These are phyloP conservation scores for Ophraella communa DNA, from an alignment of 2,888 invertebrate genomes.

Conservation along the genomic window DNA sequence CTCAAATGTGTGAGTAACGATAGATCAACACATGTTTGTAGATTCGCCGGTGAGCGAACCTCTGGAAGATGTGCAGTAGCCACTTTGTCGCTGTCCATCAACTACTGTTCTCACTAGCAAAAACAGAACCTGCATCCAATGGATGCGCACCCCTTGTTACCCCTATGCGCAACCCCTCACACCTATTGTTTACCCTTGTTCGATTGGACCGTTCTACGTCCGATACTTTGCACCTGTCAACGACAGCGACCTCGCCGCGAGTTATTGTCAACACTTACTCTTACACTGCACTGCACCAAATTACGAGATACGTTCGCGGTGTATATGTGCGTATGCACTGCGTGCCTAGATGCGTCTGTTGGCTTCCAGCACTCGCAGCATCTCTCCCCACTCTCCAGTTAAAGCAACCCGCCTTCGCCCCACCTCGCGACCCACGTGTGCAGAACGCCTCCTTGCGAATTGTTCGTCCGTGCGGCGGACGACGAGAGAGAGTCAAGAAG, in stretches of 20 bases:
- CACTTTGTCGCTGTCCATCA: slow-evolving; percentile 56
- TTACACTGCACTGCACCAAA: slow-evolving; percentile 42
- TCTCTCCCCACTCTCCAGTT: slow-evolving; percentile 51
- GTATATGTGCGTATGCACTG: slow-evolving; percentile 55
- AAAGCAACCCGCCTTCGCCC: slow-evolving; percentile 48
- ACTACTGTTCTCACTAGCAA: slow-evolving; percentile 54
- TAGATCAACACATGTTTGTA: slow-evolving; percentile 59
- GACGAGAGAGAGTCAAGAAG: slow-evolving; percentile 54
- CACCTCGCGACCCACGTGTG: slow-evolving; percentile 57
- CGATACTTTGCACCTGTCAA: slow-evolving; percentile 43
- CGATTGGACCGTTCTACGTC: slow-evolving; percentile 44
- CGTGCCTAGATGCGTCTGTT: slow-evolving; percentile 60
- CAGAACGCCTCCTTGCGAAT: slow-evolving; percentile 58
- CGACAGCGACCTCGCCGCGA: slow-evolving; percentile 40
- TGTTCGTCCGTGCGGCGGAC: slow-evolving; percentile 51
- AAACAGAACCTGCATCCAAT: slow-evolving; percentile 47
- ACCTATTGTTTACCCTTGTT: slow-evolving; percentile 54
- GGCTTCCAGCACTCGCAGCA: slow-evolving; percentile 47
- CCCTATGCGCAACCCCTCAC: slow-evolving; percentile 51
- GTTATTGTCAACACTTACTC: slow-evolving; percentile 42
- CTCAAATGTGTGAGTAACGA: slow-evolving; percentile 55
- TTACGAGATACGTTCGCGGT: slow-evolving; percentile 43
- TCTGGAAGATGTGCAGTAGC: slow-evolving; percentile 59
- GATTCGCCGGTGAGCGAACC: slow-evolving; percentile 59
- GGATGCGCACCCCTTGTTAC: slow-evolving; percentile 49